Base-by-base conservation (phyloP, 2,888 invertebrate species). In the Cremastinae sp. region DNA sequence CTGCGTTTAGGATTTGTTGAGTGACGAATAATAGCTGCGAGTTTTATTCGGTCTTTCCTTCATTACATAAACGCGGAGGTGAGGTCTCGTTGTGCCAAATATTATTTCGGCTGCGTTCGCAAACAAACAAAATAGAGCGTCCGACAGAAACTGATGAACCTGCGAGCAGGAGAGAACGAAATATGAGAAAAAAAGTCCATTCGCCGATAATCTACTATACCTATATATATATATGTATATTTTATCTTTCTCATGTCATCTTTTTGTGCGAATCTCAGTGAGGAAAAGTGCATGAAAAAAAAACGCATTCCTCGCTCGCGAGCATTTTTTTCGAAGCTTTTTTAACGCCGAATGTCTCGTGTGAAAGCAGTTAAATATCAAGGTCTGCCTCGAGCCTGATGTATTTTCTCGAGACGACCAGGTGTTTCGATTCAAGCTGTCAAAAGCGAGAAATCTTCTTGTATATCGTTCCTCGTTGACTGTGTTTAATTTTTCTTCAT, bases 31-130 rank as follows among this genome's bases (percentile, higher is more conserved):
- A 56, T 59, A 56, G 58, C 12, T 47, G 58, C 49, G 28, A 36
- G 49, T 65, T 73, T 64, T 22, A 75, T 72, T 61, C 58, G 20
- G 49, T 70, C 49, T 72, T 7, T 38, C 45, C 34, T 18, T 56
- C 22, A 76, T 83, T 83, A 79, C 76, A 80, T 82, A 84, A 83
- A 83, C 80, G 8, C 14, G 53, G 20, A 4, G 41, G 28, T 41
- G 34, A 79, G 53, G 56, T 58, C 68, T 74, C 76, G 66, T 58
- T 70, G 81, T 84, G 83, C 83, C 84, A 84, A 84, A 84, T 83
- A 83, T 85, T 84, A 84, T 83, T 83, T 85, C 80, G 79, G 81
- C 80, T 54, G 36, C 54, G 61, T 81, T 79, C 69, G 68, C 79
- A 80, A 82, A 82, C 81, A 81, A 83, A 79, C 70, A 4, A 12